Conservation (phyloP, 2,888 invertebrate species). For the Erebia ligea region DNA sequence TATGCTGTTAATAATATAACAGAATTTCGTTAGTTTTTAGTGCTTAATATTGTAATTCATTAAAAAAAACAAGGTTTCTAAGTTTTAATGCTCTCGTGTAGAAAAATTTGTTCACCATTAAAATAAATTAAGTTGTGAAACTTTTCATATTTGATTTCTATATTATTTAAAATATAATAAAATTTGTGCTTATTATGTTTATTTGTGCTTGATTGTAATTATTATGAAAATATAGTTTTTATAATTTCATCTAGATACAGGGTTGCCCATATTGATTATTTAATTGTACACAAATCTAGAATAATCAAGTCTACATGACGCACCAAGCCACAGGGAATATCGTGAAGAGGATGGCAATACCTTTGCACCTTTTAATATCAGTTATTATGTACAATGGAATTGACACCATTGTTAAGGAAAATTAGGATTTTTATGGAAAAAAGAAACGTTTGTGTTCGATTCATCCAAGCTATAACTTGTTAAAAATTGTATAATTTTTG, state of each 20-base stretch:
- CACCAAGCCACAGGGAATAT: background rate
- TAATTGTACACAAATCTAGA: background rate
- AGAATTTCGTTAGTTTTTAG: slow-evolving; percentile 6
- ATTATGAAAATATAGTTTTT: background rate
- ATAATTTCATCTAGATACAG: slow-evolving; percentile 1
- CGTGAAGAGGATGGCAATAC: too few species aligned
- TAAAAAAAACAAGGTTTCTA: background rate
- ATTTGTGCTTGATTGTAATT: background rate
- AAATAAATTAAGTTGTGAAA: background rate
- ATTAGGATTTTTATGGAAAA: background rate
- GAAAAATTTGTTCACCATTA: background rate
- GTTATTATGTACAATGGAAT: background rate
- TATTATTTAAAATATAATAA: background rate
- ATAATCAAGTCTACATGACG: background rate
- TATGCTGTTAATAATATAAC: slow-evolving; percentile 26
- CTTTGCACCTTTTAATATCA: background rate
- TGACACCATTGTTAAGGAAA: background rate
- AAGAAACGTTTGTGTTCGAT: background rate
- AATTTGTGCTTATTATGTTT: background rate
- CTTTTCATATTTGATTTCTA: background rate
- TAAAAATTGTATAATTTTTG: background rate
- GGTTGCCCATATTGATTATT: slow-evolving; percentile 17
- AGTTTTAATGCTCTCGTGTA: background rate
- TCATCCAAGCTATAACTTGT: too few species aligned
- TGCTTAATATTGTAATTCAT: slow-evolving; percentile 1